These are phyloP conservation scores for Clanis bilineata DNA, from an alignment of 2,888 invertebrate species.

Conservation along the genomic window DNA sequence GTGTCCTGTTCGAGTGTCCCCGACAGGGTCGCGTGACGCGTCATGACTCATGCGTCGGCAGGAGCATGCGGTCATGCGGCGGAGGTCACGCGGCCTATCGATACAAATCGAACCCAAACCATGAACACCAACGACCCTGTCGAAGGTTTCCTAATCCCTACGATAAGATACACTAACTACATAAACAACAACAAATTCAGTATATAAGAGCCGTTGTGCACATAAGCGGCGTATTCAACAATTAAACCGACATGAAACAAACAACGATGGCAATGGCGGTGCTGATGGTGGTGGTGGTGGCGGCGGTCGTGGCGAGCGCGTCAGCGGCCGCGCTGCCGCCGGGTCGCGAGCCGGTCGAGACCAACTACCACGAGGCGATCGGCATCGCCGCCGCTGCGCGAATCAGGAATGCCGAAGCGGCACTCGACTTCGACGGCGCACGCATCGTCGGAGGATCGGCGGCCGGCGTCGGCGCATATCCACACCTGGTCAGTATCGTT, in stretches of 20 bases:
- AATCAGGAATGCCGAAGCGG: slow-evolving; percentile 35
- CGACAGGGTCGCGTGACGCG: too few relatives aligned
- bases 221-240: not conserved
- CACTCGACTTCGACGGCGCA: slow-evolving; percentile 30
- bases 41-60: too few relatives aligned
- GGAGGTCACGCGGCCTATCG: not conserved
- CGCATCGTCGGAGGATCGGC: slow-evolving; percentile 41
- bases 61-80: too few relatives aligned
- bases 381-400: slow-evolving; percentile 41
- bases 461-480: slow-evolving; percentile 34
- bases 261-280: not conserved
- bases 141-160: slow-evolving; percentile 10
- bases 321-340: slow-evolving; percentile 22
- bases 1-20: too few relatives aligned
- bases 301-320: slow-evolving; percentile 2
- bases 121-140: not conserved
- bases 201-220: not conserved
- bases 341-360: slow-evolving; percentile 30
- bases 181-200: not conserved
- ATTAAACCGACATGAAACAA: not conserved
- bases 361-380: slow-evolving; percentile 38
- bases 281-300: slow-evolving; percentile 8
- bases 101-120: not conserved
- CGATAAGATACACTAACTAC: slow-evolving; percentile 29
- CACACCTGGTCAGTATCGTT: slow-evolving; percentile 34